Base-by-base conservation (phyloP, 1,140 invertebrate genomes). In the Brachystomella parvula region DNA sequence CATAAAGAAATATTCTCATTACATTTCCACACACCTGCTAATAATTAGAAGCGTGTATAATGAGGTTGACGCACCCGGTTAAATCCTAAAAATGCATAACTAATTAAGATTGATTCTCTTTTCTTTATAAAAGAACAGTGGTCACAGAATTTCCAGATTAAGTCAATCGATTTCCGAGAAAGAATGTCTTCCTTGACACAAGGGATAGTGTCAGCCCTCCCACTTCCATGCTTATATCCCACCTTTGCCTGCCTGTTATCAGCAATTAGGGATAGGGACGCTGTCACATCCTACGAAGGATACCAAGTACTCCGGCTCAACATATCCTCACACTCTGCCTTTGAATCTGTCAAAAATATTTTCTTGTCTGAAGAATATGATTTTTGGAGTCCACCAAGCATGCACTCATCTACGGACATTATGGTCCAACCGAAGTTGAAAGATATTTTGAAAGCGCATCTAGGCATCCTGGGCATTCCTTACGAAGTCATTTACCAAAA, bases 221-320 rank as follows among this genome's bases (percentile, higher is more conserved):
- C 12, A 24, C 28, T 47, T 19, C 67, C 62, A n/a, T 68, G 33
- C 32, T 63, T 69, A 26, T 64, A 56, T 15, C 69, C 69, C 1
- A 67, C 69, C 0, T 64, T 71, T 35, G 64, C 67, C 2, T 69
- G 63, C 28, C 56, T 72, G 2, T 49, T 69, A n/a, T 35, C 65
- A 2, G 65, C 59, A 29, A 26, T 60, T 35, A 57, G 53, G 32
- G 28, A 61, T 15, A 47, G 44, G 1, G 30, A 60, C 0, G 47
- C 64, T n/a, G 61, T 71, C 24, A 61, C 58, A 28, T 61, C 47
- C 33, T 72, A 72, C 47, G 60, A 70, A 26, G 71, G 71, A 12
- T 73, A 73, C 39, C 53, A 73, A 69, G 69, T 73, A 9, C 32
- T 73, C 0, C 24, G 71, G 26, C 53, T 73, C 2, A 63, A 73